A percentile compares a stretch with the other conserved stretches of the same genome.
Evolutionary conservation across 2,797 vertebrate genomes (phyloP).

Genomic region (Trachops cirrhosus): DNA sequence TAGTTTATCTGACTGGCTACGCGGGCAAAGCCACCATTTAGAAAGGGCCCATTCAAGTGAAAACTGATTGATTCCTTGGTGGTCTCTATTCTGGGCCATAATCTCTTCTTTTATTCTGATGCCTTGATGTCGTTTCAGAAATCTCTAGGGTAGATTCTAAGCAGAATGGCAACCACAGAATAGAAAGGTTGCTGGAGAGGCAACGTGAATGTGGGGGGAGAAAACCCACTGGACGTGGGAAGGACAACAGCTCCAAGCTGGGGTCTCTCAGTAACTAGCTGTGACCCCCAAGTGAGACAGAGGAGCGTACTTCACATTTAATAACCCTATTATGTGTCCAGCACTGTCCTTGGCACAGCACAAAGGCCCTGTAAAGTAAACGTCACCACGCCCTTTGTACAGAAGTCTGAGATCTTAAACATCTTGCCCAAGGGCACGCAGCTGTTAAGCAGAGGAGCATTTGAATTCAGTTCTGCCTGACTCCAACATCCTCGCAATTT

Average conservation of each 20-base stretch:
- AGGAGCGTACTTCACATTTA: rapidly evolving
- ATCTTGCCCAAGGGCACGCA: background rate
- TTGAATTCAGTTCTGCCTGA: background rate
- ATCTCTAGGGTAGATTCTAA: background rate
- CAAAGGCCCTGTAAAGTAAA: background rate
- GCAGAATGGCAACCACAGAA: background rate
- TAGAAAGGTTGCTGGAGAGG: background rate
- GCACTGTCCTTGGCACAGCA: background rate
- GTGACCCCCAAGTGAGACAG: background rate
- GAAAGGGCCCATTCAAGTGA: background rate
- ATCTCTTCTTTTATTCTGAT: background rate
- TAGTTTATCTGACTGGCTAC: background rate
- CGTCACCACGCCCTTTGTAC: rapidly evolving
- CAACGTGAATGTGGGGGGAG: background rate
- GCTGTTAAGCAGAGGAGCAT: background rate
- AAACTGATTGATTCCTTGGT: background rate
- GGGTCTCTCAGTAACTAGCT: background rate
- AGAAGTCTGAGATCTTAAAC: background rate
- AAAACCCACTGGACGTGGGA: background rate
- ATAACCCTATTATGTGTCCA: background rate
- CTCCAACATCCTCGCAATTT: background rate
- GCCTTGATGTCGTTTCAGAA: background rate
- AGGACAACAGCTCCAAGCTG: background rate
- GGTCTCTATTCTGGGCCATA: background rate
- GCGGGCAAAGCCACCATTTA: background rate